Conservation (phyloP, 2,888 invertebrate species). For the Pogonocherus hispidulus region DNA sequence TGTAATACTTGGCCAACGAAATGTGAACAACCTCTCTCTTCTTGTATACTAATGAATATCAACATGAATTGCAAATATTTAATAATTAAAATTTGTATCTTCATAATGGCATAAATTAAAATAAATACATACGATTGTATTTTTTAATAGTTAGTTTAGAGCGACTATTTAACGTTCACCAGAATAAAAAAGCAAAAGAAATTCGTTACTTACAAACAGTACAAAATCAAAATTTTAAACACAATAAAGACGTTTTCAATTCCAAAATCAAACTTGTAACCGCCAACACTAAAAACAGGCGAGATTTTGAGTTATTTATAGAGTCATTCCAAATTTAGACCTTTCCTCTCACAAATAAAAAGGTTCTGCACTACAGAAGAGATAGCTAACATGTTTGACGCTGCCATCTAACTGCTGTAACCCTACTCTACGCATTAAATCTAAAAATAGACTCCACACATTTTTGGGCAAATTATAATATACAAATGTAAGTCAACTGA, state of each 20-base stretch:
- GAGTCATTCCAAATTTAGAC: constrained; percentile 61
- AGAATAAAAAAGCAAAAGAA: not conserved
- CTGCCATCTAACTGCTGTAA: constrained; percentile 54
- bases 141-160: not conserved
- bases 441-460: constrained; percentile 37
- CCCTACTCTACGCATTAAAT: constrained; percentile 33
- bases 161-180: no score
- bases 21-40: constrained; percentile 22
- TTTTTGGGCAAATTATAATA: constrained; percentile 26
- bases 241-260: constrained; percentile 35
- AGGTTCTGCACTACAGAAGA: constrained; percentile 36
- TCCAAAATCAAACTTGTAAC: constrained; percentile 45
- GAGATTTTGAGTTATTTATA: constrained; percentile 58
- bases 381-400: constrained; percentile 41
- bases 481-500: constrained; percentile 7
- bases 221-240: constrained; percentile 28
- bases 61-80: no score
- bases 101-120: not conserved
- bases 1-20: constrained; percentile 13
- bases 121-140: not conserved
- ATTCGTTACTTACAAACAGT: constrained; percentile 33
- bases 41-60: no score
- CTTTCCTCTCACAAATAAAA: constrained; percentile 44
- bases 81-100: no score
- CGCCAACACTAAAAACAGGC: constrained; percentile 48